Evolutionary conservation across 2,797 vertebrate species (phyloP), one percentile per base, ranked within the genome.

Genomic region (Xenopus petersii): DNA sequence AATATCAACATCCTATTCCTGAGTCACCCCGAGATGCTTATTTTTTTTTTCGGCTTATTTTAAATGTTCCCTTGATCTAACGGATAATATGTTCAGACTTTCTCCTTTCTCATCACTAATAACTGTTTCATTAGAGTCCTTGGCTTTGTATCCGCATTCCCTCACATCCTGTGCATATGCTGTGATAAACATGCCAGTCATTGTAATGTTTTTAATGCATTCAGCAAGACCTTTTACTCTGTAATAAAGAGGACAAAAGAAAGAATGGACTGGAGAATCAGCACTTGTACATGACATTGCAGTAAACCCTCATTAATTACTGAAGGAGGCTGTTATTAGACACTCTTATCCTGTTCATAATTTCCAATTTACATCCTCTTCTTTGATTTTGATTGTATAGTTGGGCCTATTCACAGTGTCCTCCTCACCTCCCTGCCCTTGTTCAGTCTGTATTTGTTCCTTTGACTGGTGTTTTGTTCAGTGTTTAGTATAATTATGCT

Each of bases 341-440:
- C 0, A 58, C 47, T n/a, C 30, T 66, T 61, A 49, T 62, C 65
- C 73, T 62, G 67, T 74, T 62, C 59, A 56, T 67, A 49, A 61
- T 68, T 64, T 74, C 73, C 73, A 74, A 26, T 74, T 74, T 48
- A 54, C 58, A 74, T 68, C 73, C 47, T 60, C 73, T 51, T 21
- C 30, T 49, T 51, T 67, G 58, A 48, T 74, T 70, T 74, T 74
- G 73, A 74, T 74, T 74, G 68, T 65, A 74, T 64, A 74, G 73
- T 74, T 74, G 73, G 65, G 42, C 73, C 67, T 62, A 64, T 74
- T 74, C 65, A 56, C 13, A 56, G 12, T 16, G 4, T 56, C 16
- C 7, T n/a, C 54, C 12, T 56, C 54, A 74, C 73, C 73, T 68
- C 67, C 61, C 68, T 68, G 73, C 67, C 73, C 73, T 74, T 74